Evolutionary conservation across 2,888 invertebrate genomes (phyloP).

Genomic region (Achlya flavicornis): DNA sequence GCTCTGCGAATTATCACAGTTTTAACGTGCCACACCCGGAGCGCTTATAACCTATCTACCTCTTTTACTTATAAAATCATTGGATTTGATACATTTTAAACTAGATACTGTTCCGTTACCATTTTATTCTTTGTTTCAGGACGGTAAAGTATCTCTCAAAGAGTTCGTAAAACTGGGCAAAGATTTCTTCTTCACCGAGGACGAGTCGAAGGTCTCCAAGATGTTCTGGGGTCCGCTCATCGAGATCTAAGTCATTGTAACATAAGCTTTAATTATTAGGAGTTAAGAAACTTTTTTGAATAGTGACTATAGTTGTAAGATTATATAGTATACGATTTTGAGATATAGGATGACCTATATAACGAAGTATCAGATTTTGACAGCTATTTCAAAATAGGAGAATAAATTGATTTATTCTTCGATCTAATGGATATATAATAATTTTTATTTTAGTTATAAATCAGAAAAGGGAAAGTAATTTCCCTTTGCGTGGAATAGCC

Average conservation of each 20-base stretch:
- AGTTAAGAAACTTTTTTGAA: neutral
- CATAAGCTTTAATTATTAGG: neutral
- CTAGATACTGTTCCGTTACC: too few relatives aligned
- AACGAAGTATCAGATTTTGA: neutral
- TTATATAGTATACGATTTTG: neutral
- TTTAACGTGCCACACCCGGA: too few relatives aligned
- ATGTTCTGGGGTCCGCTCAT: slow-evolving; percentile 94
- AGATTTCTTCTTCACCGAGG: slow-evolving; percentile 91
- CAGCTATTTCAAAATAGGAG: too few relatives aligned
- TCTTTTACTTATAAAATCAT: too few relatives aligned
- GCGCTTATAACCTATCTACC: too few relatives aligned
- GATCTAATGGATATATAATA: too few relatives aligned
- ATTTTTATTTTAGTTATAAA: too few relatives aligned
- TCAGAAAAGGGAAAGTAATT: neutral
- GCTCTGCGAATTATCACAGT: too few relatives aligned
- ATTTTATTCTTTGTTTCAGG: slow-evolving; percentile 55
- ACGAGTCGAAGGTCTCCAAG: slow-evolving; percentile 89
- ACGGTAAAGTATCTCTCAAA: slow-evolving; percentile 89
- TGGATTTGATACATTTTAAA: too few relatives aligned
- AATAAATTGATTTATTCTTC: too few relatives aligned
- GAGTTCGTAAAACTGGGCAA: slow-evolving; percentile 92
- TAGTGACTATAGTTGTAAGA: neutral
- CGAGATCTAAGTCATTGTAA: slow-evolving; percentile 68
- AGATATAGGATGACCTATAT: neutral
- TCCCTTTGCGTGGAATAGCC: too few relatives aligned